Evolutionary conservation across 2,888 invertebrate species (phyloP).

Genomic region (Periphyllus acericola): DNA sequence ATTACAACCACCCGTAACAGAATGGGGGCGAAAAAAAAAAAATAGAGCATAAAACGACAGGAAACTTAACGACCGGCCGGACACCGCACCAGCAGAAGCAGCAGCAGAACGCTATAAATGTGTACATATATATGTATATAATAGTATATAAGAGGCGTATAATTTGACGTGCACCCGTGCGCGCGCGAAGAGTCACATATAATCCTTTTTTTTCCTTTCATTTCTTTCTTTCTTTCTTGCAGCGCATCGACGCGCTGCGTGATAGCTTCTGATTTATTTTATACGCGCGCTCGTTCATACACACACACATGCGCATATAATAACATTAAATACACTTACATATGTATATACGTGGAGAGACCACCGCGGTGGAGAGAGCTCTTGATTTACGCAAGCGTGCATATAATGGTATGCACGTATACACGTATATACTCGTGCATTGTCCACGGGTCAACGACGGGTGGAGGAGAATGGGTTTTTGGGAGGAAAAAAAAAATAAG

Average conservation of each 20-base stretch:
- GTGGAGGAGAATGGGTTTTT: too few relatives aligned
- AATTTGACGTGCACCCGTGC: conserved; percentile 33
- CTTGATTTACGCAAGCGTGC: too few relatives aligned
- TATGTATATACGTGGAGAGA: not conserved
- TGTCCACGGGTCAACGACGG: too few relatives aligned
- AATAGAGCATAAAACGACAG: not conserved
- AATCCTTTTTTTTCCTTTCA: not conserved
- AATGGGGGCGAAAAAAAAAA: conserved; percentile 8
- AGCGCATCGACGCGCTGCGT: conserved; percentile 30
- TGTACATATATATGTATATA: not conserved
- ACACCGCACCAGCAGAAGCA: not conserved
- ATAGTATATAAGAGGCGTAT: not conserved
- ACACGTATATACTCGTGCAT: too few relatives aligned
- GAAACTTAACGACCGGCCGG: conserved; percentile 41
- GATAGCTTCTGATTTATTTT: conserved; percentile 60
- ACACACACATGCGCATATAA: not conserved
- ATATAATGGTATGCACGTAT: too few relatives aligned
- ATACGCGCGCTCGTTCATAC: not conserved
- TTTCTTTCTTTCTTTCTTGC: conserved; percentile 19
- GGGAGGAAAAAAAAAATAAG: not conserved
- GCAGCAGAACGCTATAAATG: not conserved
- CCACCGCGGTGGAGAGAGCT: conserved; percentile 1
- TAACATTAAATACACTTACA: not conserved
- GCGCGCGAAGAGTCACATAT: not conserved
- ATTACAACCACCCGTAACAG: not conserved